Percentiles rank a stretch among this genome's conserved stretches.
These are phyloP conservation scores for Caenorhabditis brenneri DNA, from an alignment of 1,140 invertebrate species.

Conservation along the genomic window DNA sequence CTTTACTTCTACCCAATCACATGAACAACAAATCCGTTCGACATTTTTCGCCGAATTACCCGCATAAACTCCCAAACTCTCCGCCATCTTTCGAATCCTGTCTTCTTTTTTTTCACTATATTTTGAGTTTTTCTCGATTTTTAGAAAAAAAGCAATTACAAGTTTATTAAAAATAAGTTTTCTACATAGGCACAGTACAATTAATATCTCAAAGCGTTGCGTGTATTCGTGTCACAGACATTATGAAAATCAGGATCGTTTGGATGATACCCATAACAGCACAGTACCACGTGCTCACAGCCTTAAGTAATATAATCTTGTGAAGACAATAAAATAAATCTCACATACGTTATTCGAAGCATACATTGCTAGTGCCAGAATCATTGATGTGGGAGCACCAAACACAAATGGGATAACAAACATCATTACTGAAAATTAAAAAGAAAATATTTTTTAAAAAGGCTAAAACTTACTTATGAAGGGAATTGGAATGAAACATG, in stretches of 20 bases:
- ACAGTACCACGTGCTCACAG: conserved; percentile 25
- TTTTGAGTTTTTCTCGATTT: background rate
- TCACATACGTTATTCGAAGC: conserved; percentile 1
- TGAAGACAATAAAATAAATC: background rate
- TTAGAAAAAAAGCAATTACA: background rate
- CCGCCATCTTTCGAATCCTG: background rate
- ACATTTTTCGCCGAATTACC: background rate
- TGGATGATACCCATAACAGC: conserved; percentile 9
- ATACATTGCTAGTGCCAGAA: background rate
- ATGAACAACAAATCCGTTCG: background rate
- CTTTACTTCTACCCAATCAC: conserved; percentile 8
- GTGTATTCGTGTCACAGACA: conserved; percentile 15
- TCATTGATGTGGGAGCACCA: conserved; percentile 19
- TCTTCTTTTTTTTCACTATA: background rate
- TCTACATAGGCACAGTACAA: background rate
- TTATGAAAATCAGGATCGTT: conserved; percentile 22
- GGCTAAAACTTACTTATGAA: background rate
- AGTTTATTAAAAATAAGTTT: background rate
- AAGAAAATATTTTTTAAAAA: background rate
- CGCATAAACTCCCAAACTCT: background rate
- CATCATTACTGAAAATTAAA: conserved; percentile 18
- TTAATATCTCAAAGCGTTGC: background rate
- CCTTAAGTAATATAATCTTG: background rate
- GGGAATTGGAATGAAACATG: conserved; percentile 11
- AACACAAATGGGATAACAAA: conserved; percentile 17